Evolutionary conservation across 2,797 vertebrate genomes (phyloP).

Genomic region (Onychomys torridus): DNA sequence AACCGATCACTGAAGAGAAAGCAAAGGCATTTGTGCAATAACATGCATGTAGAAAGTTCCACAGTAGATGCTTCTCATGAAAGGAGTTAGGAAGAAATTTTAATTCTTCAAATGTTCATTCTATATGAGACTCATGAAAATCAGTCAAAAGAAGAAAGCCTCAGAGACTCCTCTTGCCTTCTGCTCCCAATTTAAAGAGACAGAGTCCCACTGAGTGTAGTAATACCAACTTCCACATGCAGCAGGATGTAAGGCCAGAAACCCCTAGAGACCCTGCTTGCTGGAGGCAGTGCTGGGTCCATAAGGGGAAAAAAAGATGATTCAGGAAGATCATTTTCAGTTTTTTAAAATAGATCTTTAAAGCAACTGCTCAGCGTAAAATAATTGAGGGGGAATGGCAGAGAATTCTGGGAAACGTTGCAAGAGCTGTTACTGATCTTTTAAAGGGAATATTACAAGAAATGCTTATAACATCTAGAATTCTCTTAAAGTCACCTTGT

Average conservation of each 20-base stretch:
- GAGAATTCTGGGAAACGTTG: neutral
- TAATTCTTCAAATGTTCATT: neutral
- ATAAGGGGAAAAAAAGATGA: fast-evolving
- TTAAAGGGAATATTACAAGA: neutral
- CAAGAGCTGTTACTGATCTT: neutral
- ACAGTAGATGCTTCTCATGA: neutral
- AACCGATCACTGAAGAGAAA: too few relatives aligned
- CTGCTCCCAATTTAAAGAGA: neutral
- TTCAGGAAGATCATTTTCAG: neutral
- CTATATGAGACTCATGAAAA: neutral
- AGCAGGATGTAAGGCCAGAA: fast-evolving
- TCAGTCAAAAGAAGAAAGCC: neutral
- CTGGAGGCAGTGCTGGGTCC: neutral
- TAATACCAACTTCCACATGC: fast-evolving
- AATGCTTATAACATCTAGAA: neutral
- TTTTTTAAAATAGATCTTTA: neutral
- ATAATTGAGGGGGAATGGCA: neutral
- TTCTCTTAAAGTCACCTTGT: neutral
- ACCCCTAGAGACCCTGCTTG: neutral
- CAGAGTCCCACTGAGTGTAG: fast-evolving
- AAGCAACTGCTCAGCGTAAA: neutral
- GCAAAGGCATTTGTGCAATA: neutral
- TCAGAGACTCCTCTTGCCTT: neutral
- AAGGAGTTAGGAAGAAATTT: neutral
- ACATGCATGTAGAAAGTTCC: neutral